Percentiles rank a stretch among this genome's conserved stretches.
These are phyloP conservation scores for Calonectris borealis DNA, from an alignment of 2,113 vertebrate species.

Conservation along the genomic window DNA sequence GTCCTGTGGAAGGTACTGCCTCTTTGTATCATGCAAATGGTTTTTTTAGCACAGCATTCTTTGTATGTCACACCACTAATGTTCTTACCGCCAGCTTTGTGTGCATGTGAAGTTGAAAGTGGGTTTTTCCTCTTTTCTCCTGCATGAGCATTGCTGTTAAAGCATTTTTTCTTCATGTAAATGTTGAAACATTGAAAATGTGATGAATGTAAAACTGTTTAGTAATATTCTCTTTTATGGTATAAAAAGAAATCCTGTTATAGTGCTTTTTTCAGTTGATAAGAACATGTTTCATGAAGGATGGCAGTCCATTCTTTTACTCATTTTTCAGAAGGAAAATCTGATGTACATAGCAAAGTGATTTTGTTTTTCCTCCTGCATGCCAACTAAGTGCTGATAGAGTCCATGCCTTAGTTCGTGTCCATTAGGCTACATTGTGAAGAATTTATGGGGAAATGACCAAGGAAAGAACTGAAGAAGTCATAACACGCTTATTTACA, in stretches of 20 bases:
- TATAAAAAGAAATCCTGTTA: not conserved
- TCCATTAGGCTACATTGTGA: not conserved
- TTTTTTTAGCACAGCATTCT: not conserved
- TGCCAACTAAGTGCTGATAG: not conserved
- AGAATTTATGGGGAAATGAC: not conserved
- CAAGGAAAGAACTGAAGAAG: not conserved
- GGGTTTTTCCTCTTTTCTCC: not conserved
- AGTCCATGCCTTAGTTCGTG: not conserved
- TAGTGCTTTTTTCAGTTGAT: not conserved
- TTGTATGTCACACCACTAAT: constrained; percentile 2
- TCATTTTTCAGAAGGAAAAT: not conserved
- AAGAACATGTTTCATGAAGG: not conserved
- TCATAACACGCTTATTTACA: accelerated
- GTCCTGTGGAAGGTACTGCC: constrained; percentile 73
- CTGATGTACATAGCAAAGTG: not conserved
- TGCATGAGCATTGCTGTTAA: constrained; percentile 54
- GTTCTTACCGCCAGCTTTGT: not conserved
- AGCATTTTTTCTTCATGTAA: not conserved
- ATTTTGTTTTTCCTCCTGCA: not conserved
- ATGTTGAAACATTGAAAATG: not conserved
- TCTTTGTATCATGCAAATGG: constrained; percentile 19
- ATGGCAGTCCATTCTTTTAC: not conserved
- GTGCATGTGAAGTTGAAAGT: not conserved
- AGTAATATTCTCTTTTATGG: not conserved
- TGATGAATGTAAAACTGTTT: not conserved